Conservation (phyloP, 1,140 invertebrate species). For the Nebria ingens region DNA sequence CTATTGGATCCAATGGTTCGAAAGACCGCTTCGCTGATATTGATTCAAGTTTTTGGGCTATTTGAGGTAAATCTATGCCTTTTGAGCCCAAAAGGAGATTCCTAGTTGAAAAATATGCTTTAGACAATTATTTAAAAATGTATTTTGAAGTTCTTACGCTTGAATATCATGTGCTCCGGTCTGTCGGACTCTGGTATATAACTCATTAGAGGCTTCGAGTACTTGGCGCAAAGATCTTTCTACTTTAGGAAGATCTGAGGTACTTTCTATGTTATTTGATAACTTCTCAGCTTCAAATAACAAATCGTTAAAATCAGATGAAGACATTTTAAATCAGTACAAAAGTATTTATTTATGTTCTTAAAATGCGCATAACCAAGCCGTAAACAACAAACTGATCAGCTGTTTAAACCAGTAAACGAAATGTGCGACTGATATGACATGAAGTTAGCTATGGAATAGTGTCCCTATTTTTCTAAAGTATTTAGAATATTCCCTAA, state of each 20-base stretch:
- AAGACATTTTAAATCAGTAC: background rate
- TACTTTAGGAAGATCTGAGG: constrained; percentile 71
- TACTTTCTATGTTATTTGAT: constrained; percentile 76
- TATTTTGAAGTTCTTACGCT: constrained; percentile 57
- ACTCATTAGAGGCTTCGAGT: constrained; percentile 79
- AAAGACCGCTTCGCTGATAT: constrained; percentile 75
- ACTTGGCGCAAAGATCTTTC: constrained; percentile 86
- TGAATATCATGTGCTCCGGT: constrained; percentile 79
- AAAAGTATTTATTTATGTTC: too few relatives aligned
- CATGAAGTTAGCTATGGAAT: too few relatives aligned
- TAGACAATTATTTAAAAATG: constrained; percentile 11
- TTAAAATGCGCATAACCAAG: too few relatives aligned
- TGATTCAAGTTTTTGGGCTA: constrained; percentile 81
- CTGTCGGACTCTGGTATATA: constrained; percentile 76
- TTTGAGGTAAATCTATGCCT: constrained; percentile 86
- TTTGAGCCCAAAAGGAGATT: constrained; percentile 85
- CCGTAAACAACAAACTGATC: too few relatives aligned
- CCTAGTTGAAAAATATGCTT: constrained; percentile 41
- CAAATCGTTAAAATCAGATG: constrained; percentile 70
- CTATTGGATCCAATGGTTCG: constrained; percentile 79
- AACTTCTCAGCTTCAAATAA: constrained; percentile 84
- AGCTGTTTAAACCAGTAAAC: too few relatives aligned
- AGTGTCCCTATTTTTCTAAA: too few relatives aligned
- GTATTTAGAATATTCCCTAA: too few relatives aligned
- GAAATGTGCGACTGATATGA: too few relatives aligned